Evolutionary conservation across 1,140 invertebrate species (phyloP), one percentile per base, ranked within the genome.

Genomic region (Ceratosolen solmsi): DNA sequence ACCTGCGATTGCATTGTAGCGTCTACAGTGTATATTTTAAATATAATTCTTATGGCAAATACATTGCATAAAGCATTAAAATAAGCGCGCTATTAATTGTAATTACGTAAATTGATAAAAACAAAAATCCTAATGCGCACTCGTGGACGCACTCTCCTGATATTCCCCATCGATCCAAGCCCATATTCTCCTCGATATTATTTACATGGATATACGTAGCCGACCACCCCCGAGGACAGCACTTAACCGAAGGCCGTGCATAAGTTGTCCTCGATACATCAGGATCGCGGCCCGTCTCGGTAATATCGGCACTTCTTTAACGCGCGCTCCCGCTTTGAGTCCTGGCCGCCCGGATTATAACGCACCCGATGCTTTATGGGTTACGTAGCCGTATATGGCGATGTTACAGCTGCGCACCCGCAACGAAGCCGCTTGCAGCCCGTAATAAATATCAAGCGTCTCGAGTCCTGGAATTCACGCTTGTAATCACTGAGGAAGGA

Each of bases 371-470:
- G 70, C 70, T 79, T 79, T 79, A 79, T 79, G 78, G 22, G 25
- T 72, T 60, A 33, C 13, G 25, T 15, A 30, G 36, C 38, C 78
- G 20, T 72, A 79, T 79, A 58, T 11, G 46, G 70, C 15, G 9
- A 56, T 56, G 65, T 71, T 79, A 56, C 49, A 36, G 65, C 30
- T 38, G 17, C 9, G 46, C 5, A 9, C 8, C 63, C n/a, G 41
- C 49, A 33, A n/a, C 7, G 36, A 33, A 38, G 54, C 51, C 25
- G 17, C 78, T 79, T 71, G 71, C 56, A 71, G 70, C 65, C 54
- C 9, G 78, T 72, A 79, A 79, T 79, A 79, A 79, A 79, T 79
- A 79, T 73, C 36, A 20, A 13, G 68, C 46, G 27, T 41, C 77
- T 79, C 30, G 36, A 33, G 70, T 46, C 38, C 78, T 79, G 78